phyloP scores from a whole-genome alignment of 2,797 vertebrate genomes.

The Diplodus sargus region DNA sequence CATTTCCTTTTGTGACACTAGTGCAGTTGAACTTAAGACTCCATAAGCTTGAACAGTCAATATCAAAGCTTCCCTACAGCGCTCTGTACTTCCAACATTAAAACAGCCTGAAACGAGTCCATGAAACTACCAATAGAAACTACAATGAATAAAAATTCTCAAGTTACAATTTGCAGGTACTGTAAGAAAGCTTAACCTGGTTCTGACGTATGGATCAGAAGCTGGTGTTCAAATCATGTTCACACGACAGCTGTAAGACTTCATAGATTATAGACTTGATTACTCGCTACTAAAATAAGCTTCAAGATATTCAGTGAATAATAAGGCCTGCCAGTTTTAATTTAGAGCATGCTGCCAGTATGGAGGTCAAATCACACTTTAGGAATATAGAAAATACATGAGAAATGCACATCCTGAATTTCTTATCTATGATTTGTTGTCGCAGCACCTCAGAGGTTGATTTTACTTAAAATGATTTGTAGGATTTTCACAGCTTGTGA shows the following conservation, averaged over 20 bases:
- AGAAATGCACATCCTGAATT: slow-evolving; percentile 37
- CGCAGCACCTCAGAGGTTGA: slow-evolving; percentile 56
- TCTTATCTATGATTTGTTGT: slow-evolving; percentile 32
- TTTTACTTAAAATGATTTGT: slow-evolving; percentile 21
- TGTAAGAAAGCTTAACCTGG: slow-evolving; percentile 37
- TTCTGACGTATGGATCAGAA: slow-evolving; percentile 49
- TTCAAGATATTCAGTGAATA: slow-evolving; percentile 43
- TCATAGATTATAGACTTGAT: slow-evolving; percentile 30
- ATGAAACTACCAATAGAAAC: slow-evolving; percentile 13
- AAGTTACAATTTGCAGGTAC: slow-evolving; percentile 47
- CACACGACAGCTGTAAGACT: slow-evolving; percentile 39
- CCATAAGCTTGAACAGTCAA: slow-evolving; percentile 8
- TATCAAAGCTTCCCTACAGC: slow-evolving; percentile 28
- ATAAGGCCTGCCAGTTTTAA: slow-evolving; percentile 52
- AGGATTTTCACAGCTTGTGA: slow-evolving; percentile 52
- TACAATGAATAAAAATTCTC: slow-evolving; percentile 18
- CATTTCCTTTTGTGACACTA: slow-evolving; percentile 28
- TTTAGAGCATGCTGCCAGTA: slow-evolving; percentile 60
- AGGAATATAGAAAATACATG: slow-evolving; percentile 76
- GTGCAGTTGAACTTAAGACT: slow-evolving; percentile 14
- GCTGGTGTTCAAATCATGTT: slow-evolving; percentile 78
- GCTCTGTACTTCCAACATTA: slow-evolving; percentile 6
- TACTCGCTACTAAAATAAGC: slow-evolving; percentile 9
- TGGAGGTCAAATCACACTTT: slow-evolving; percentile 54
- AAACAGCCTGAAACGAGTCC: slow-evolving; percentile 15